phyloP scores from a whole-genome alignment of 2,797 vertebrate genomes.

The Tachyglossus aculeatus region DNA sequence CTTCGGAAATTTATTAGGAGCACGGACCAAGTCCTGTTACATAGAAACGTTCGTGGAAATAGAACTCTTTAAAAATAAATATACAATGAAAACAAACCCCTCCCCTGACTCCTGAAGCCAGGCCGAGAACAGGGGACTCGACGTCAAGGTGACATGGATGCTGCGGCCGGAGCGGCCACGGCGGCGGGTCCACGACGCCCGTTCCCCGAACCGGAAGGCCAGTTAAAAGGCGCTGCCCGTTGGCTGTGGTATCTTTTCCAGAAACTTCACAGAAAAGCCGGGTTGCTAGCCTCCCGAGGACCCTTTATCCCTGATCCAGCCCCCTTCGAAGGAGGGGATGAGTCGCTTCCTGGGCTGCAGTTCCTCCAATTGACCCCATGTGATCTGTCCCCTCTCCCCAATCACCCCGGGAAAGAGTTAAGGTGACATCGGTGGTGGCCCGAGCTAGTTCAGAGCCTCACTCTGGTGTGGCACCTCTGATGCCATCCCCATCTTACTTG shows the following conservation, averaged over 20 bases:
- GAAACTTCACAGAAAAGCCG: conserved; percentile 67
- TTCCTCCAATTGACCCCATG: conserved; percentile 52
- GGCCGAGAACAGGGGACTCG: conserved; percentile 52
- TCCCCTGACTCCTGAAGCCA: conserved; percentile 48
- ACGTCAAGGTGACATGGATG: conserved; percentile 66
- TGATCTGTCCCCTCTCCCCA: conserved; percentile 48
- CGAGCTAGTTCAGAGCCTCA: too few relatives aligned
- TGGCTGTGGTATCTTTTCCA: conserved; percentile 68
- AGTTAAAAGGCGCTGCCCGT: conserved; percentile 54
- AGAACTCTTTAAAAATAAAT: conserved; percentile 65
- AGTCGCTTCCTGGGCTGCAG: conserved; percentile 55
- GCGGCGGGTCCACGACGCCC: conserved; percentile 22
- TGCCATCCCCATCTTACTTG: too few relatives aligned
- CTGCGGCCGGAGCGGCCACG: conserved; percentile 45
- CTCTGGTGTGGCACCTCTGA: too few relatives aligned
- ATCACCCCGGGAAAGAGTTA: too few relatives aligned
- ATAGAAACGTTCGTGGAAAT: conserved; percentile 59
- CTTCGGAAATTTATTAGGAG: conserved; percentile 69
- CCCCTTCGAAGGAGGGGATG: conserved; percentile 69
- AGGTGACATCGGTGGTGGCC: too few relatives aligned
- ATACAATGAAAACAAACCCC: conserved; percentile 64
- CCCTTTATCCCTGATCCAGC: conserved; percentile 62
- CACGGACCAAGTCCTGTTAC: conserved; percentile 66
- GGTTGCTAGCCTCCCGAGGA: conserved; percentile 71
- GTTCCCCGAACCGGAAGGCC: conserved; percentile 62